These are phyloP conservation scores for Atrina japonica DNA, from an alignment of 2,888 invertebrate genomes.

Conservation along the genomic window DNA sequence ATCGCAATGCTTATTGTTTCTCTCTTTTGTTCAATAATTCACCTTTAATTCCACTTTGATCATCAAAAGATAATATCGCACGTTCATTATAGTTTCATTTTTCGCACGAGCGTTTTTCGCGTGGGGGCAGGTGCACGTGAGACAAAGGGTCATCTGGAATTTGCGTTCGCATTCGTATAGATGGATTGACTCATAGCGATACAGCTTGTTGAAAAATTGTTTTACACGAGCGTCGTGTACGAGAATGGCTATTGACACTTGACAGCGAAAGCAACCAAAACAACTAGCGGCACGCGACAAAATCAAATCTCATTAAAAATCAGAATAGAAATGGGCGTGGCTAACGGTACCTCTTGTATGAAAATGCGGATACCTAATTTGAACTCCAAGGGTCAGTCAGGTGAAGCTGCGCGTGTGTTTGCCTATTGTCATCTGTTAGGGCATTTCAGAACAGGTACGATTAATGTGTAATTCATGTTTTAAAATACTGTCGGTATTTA, in stretches of 20 bases:
- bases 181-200: conserved; percentile 28
- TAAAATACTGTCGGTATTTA: conserved; percentile 33
- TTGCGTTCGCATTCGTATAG: conserved; percentile 10
- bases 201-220: conserved; percentile 28
- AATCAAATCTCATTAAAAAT: conserved; percentile 10
- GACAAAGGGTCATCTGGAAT: conserved; percentile 34
- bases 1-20: too few species aligned
- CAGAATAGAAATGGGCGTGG: conserved; percentile 32
- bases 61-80: conserved; percentile 9
- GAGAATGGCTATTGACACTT: conserved; percentile 34
- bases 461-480: conserved; percentile 15
- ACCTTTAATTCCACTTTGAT: neutral
- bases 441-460: conserved; percentile 26
- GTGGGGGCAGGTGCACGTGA: conserved; percentile 39
- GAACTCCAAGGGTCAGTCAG: conserved; percentile 18
- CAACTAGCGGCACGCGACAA: conserved; percentile 42
- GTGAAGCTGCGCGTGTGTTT: conserved; percentile 35
- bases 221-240: conserved; percentile 27
- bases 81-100: conserved; percentile 25
- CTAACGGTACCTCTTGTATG: conserved; percentile 35
- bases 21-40: too few species aligned
- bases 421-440: conserved; percentile 26
- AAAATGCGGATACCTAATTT: conserved; percentile 11
- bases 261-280: conserved; percentile 25
- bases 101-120: conserved; percentile 39